phyloP scores from a whole-genome alignment of 1,140 invertebrate species.

The Conus betulinus region DNA sequence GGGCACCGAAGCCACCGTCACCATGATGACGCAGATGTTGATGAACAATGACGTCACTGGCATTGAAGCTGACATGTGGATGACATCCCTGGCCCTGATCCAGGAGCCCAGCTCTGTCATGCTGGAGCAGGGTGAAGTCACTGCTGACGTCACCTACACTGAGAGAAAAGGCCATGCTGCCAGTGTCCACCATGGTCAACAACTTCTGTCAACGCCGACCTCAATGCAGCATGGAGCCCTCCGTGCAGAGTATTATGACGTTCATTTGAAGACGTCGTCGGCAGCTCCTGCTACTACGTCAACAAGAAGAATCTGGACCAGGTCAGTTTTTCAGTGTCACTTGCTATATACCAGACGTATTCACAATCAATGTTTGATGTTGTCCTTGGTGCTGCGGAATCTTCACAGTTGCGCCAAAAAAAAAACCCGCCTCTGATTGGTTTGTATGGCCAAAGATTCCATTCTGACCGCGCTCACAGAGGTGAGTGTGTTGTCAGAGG shows the following conservation, averaged over 20 bases:
- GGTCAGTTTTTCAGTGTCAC: background rate
- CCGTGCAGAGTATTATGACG: slow-evolving; percentile 78
- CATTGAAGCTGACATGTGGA: slow-evolving; percentile 84
- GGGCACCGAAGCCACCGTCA: slow-evolving; percentile 85
- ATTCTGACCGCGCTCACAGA: no score
- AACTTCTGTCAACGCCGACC: slow-evolving; percentile 74
- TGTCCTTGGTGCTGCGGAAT: no score
- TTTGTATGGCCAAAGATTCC: background rate
- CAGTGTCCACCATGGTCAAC: slow-evolving; percentile 77
- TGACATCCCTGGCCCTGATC: slow-evolving; percentile 87
- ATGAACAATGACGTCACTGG: slow-evolving; percentile 82
- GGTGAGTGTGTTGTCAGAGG: no score
- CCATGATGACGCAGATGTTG: slow-evolving; percentile 88
- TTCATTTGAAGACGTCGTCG: slow-evolving; percentile 75
- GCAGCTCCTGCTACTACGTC: slow-evolving; percentile 76
- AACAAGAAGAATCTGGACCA: slow-evolving; percentile 26
- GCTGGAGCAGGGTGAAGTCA: slow-evolving; percentile 79
- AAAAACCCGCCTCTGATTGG: background rate
- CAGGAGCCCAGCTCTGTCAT: slow-evolving; percentile 85
- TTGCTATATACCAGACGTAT: background rate
- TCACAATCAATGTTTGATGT: background rate
- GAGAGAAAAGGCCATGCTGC: slow-evolving; percentile 76
- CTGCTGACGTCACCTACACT: slow-evolving; percentile 78
- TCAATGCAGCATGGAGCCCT: slow-evolving; percentile 55
- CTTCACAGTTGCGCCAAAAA: background rate